A percentile compares a stretch with the other conserved stretches of the same genome.
Evolutionary conservation across 2,797 vertebrate genomes (phyloP).

Genomic region (Nasua narica): DNA sequence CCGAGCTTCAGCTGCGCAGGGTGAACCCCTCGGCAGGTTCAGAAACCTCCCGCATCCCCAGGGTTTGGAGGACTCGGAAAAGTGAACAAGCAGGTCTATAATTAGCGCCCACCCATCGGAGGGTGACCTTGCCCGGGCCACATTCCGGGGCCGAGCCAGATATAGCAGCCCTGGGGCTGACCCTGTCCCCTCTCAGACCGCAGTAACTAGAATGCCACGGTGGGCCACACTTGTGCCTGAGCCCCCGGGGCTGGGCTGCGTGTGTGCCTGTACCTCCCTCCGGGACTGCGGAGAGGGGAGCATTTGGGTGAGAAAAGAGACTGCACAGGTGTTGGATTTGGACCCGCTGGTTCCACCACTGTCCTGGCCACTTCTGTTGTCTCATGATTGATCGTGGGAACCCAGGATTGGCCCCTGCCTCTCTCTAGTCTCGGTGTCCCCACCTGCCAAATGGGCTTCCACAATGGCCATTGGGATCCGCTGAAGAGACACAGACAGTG

Average conservation of each 20-base stretch:
- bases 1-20: constrained; percentile 12
- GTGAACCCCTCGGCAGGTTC: constrained; percentile 70
- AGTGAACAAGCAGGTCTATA: constrained; percentile 78
- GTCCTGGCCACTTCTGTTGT: rapidly evolving
- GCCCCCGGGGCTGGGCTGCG: not conserved
- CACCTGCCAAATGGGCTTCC: not conserved
- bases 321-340: rapidly evolving
- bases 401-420: not conserved
- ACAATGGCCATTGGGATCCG: rapidly evolving
- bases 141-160: constrained; percentile 70
- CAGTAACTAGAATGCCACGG: constrained; percentile 67
- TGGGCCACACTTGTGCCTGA: constrained; percentile 25
- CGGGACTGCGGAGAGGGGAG: not conserved
- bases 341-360: rapidly evolving
- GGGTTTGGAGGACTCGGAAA: constrained; percentile 74
- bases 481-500: not conserved
- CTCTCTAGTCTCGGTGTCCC: not conserved
- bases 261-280: rapidly evolving
- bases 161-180: constrained; percentile 68
- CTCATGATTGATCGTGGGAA: rapidly evolving
- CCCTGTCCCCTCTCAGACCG: constrained; percentile 39
- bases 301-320: not conserved
- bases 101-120: constrained; percentile 76
- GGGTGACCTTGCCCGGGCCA: constrained; percentile 60
- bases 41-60: constrained; percentile 68